Percentiles rank a stretch among this genome's conserved stretches.
These are phyloP conservation scores for Hippocampus guttulatus DNA, from an alignment of 2,113 vertebrate species.

Conservation along the genomic window DNA sequence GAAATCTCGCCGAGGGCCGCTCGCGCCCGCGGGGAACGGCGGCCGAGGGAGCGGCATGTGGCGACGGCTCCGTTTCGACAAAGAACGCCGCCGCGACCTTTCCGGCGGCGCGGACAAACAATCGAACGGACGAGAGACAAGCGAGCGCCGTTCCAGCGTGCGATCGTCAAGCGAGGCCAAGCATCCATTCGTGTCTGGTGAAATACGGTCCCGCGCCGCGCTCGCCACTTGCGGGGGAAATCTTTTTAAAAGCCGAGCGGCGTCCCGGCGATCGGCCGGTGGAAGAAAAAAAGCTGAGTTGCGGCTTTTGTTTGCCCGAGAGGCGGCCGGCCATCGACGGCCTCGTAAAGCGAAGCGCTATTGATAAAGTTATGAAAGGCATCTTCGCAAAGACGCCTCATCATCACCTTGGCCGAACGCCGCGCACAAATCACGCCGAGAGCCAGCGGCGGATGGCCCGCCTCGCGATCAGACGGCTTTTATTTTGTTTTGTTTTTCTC, in stretches of 20 bases:
- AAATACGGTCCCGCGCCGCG: conserved; percentile 11
- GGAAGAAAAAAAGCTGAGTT: conserved; percentile 14
- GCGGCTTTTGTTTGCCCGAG: conserved; percentile 43
- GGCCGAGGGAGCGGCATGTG: conserved; percentile 55
- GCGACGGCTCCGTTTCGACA: conserved; percentile 55
- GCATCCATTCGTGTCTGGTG: conserved; percentile 18
- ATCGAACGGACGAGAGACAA: not conserved
- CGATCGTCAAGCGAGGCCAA: too few species aligned
- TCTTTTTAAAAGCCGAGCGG: conserved; percentile 23
- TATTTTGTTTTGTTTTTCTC: not conserved
- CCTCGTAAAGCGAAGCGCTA: conserved; percentile 73
- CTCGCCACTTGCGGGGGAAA: not conserved
- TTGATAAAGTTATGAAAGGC: conserved; percentile 73
- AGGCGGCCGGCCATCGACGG: conserved; percentile 55
- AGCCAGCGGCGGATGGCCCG: conserved; percentile 13
- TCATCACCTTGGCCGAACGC: conserved; percentile 64
- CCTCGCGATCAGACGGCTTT: too few species aligned
- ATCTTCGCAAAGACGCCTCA: conserved; percentile 69
- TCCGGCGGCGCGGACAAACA: not conserved
- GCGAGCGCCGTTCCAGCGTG: conserved; percentile 4
- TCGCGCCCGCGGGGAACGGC: conserved; percentile 49
- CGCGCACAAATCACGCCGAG: conserved; percentile 48
- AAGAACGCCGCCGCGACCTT: not conserved
- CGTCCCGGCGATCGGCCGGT: conserved; percentile 25
- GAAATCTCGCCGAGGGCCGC: conserved; percentile 58